Evolutionary conservation across 2,888 invertebrate species (phyloP), one percentile per base, ranked within the genome.

Genomic region (Pyrrhosoma nymphula): DNA sequence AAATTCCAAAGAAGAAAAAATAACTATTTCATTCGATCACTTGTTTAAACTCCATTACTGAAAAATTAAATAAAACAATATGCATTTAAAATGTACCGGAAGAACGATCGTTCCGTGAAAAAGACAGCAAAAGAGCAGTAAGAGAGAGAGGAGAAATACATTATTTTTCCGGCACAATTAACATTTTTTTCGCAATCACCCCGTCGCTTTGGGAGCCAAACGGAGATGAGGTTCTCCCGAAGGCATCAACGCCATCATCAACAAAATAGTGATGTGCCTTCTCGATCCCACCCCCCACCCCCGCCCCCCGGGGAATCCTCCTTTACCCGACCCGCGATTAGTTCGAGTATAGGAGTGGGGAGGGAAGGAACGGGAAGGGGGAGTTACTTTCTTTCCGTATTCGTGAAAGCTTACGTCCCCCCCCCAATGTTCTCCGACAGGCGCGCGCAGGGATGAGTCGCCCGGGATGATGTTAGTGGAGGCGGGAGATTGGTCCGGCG

Each of bases 351-450:
- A 16, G 12, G 60, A 60, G 60, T 60, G 60, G 8, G 47, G 82
- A 35, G 82, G 75, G 35, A 16, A 35, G 75, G 93, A 12, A 2
- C 0, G 60, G 47, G 8, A 47, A 4, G 16, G 60, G 60, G 60
- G 60, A 20, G 60, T 60, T 20, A 93, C 93, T 93, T 93, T 93
- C 93, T 93, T 93, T 93, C 93, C 93, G 93, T 56, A 93, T 93
- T 93, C 93, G 93, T 93, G 93, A 93, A 93, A 75, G 93, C 93
- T 63, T 47, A 4, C 47, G 6, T 60, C 6, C 23, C 47, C 69
- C 39, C 39, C 60, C 60, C 20, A 4, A 3, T 3, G 20, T 20
- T 20, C 16, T 47, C 88, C 18, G 39, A n/a, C 39, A 35, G 63
- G 56, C 18, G 23, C 89, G 47, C 39, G 47, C 47, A 4, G 82